Conservation (phyloP, 2,888 invertebrate species). For the Lasioglossum calceatum region DNA sequence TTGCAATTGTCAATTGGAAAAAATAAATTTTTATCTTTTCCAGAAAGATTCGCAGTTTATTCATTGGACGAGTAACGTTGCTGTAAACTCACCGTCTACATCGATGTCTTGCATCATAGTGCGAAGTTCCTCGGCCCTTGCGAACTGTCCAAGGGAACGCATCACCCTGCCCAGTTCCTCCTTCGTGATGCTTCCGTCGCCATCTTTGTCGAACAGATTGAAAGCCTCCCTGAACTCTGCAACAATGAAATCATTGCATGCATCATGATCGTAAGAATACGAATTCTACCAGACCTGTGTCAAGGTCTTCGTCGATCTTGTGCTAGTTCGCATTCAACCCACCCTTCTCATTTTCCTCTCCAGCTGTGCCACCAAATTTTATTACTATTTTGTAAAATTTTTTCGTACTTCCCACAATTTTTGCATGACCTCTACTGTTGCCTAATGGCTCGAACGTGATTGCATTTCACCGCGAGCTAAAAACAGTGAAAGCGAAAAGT, state of each 20-base stretch:
- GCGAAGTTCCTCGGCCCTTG: slow-evolving; percentile 93
- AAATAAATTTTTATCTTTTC: too few species aligned
- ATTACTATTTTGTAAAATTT: not conserved
- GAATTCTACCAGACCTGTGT: not conserved
- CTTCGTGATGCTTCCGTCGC: slow-evolving; percentile 94
- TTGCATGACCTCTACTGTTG: not conserved
- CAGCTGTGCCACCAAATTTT: not conserved
- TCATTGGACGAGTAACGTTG: not conserved
- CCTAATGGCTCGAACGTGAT: not conserved
- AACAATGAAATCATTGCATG: slow-evolving; percentile 62
- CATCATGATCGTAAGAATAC: not conserved
- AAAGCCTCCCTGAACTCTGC: slow-evolving; percentile 94
- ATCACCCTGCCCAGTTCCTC: slow-evolving; percentile 94
- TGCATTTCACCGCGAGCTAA: not conserved
- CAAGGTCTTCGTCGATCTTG: not conserved
- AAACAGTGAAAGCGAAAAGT: not conserved
- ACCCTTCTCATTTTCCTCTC: not conserved
- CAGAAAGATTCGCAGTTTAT: not conserved
- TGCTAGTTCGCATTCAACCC: not conserved
- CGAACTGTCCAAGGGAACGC: slow-evolving; percentile 94
- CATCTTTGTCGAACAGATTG: slow-evolving; percentile 94
- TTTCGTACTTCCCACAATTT: not conserved
- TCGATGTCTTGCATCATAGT: slow-evolving; percentile 95
- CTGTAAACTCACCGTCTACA: slow-evolving; percentile 87
- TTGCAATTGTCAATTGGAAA: too few species aligned